These are phyloP conservation scores for Lasioglossum villosulum DNA, from an alignment of 2,888 invertebrate species.

Conservation along the genomic window DNA sequence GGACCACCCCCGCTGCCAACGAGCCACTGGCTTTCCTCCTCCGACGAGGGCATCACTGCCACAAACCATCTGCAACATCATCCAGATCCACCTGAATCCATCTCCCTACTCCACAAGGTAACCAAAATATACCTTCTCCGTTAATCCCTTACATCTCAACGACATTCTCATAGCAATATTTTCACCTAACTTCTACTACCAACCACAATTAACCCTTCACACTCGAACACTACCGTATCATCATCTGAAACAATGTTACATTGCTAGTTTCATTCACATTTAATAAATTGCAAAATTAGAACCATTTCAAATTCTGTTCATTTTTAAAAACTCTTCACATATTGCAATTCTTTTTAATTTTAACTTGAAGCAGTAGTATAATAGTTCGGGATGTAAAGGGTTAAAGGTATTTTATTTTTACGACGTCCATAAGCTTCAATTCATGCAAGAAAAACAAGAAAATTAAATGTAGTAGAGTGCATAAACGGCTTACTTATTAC, in stretches of 20 bases:
- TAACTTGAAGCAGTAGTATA: neutral
- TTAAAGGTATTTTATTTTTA: neutral
- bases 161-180: neutral
- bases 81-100: neutral
- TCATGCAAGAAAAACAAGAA: neutral
- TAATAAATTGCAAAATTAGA: neutral
- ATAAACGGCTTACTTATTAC: constrained; percentile 7
- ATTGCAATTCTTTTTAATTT: neutral
- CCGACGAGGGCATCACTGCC: constrained; percentile 86
- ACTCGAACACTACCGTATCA: neutral
- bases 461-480: neutral
- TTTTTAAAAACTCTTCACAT: neutral
- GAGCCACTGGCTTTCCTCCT: constrained; percentile 87
- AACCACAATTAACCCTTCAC: neutral
- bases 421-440: neutral
- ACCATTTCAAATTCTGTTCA: neutral
- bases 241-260: neutral
- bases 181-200: neutral
- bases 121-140: neutral
- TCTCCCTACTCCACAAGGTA: neutral
- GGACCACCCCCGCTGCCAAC: constrained; percentile 78
- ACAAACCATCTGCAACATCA: constrained; percentile 79
- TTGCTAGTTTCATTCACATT: neutral
- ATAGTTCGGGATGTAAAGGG: neutral
- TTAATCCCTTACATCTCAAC: neutral